A percentile compares a stretch with the other conserved stretches of the same genome.
Evolutionary conservation across 2,888 invertebrate genomes (phyloP).

Genomic region (Pheosia tremula): DNA sequence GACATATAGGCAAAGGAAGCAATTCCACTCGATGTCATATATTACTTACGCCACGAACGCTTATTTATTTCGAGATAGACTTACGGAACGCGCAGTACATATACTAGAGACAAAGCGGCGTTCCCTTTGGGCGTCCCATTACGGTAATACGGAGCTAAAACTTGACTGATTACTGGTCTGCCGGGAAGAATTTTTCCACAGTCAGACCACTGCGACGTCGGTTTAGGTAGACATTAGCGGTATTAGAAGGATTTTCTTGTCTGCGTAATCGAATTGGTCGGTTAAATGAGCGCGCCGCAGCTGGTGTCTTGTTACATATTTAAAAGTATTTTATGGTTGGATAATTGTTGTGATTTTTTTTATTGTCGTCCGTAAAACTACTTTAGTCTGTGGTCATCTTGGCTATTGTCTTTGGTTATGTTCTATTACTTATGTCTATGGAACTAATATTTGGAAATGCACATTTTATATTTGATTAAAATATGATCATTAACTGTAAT

Average conservation of each 20-base stretch:
- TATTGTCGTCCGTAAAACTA: no score
- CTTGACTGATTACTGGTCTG: conserved; percentile 75
- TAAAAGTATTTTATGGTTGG: conserved; percentile 9
- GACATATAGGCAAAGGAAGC: conserved; percentile 31
- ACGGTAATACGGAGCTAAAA: conserved; percentile 75
- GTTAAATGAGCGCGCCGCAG: conserved; percentile 36
- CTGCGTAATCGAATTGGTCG: conserved; percentile 65
- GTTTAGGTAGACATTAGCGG: conserved; percentile 61
- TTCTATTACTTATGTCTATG: no score
- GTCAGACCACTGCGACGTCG: conserved; percentile 45
- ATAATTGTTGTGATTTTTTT: conserved; percentile 4
- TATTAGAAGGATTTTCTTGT: conserved; percentile 61
- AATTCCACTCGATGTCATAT: conserved; percentile 28
- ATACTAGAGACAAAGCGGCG: conserved; percentile 59
- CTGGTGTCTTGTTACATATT: conserved; percentile 35
- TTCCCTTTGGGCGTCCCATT: conserved; percentile 62
- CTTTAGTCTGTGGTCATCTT: no score
- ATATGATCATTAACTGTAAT: no score
- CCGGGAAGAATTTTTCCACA: conserved; percentile 68
- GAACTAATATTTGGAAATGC: no score
- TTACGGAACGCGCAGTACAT: conserved; percentile 46
- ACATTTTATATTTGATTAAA: no score
- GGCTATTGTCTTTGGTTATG: no score
- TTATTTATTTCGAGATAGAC: conserved; percentile 33
- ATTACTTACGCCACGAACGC: conserved; percentile 35